phyloP scores from a whole-genome alignment of 2,888 invertebrate species.

The Tenthredo scrophulariae region DNA sequence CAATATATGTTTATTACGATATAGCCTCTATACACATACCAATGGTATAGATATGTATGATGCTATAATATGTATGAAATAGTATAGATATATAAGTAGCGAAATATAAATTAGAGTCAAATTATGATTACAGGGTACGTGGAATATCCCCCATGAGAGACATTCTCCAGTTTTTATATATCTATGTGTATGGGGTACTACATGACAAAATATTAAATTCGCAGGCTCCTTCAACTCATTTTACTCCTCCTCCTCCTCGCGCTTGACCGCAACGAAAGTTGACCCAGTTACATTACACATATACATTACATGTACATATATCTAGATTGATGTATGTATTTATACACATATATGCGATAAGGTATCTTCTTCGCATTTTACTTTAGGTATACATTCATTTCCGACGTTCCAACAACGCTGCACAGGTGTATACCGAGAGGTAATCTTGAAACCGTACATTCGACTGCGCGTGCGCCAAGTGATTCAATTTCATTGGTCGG shows the following conservation, averaged over 20 bases:
- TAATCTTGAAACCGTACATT: too few species aligned
- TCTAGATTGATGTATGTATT: neutral
- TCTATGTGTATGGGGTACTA: neutral
- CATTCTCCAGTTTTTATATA: neutral
- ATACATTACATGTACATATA: neutral
- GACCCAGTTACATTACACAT: conserved; percentile 44
- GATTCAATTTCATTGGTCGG: too few species aligned
- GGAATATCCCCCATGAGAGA: neutral
- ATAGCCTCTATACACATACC: neutral
- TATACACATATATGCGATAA: neutral
- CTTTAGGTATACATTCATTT: too few species aligned
- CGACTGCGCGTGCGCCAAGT: too few species aligned
- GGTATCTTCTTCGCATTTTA: too few species aligned
- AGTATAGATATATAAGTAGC: neutral
- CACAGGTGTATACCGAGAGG: too few species aligned
- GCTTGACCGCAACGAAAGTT: conserved; percentile 53
- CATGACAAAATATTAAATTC: neutral
- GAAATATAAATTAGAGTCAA: neutral
- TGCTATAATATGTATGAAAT: neutral
- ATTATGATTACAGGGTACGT: neutral
- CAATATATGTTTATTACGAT: neutral
- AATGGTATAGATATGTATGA: neutral
- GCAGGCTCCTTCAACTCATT: neutral
- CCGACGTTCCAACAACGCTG: too few species aligned
- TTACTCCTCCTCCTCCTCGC: conserved; percentile 2